phyloP scores from a whole-genome alignment of 1,140 invertebrate genomes.

The Drosophila aff. region DNA sequence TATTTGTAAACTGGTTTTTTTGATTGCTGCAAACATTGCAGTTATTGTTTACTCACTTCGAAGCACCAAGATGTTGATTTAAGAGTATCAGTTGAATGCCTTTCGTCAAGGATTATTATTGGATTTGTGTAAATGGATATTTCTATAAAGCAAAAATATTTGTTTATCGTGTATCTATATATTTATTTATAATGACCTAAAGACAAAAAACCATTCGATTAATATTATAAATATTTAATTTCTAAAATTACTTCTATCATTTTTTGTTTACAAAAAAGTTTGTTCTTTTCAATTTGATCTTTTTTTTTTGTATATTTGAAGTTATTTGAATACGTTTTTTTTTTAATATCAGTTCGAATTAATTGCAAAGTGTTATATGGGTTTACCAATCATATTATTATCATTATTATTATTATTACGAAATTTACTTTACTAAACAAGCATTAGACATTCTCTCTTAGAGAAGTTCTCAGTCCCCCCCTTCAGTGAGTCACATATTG shows the following conservation, averaged over 20 bases:
- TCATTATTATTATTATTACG: too few relatives aligned
- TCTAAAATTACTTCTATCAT: too few relatives aligned
- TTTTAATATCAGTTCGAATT: too few relatives aligned
- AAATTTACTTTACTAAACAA: neutral
- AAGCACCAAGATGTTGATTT: conserved; percentile 12
- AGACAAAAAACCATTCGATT: too few relatives aligned
- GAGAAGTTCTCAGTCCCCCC: conserved; percentile 3
- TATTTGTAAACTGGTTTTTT: conserved; percentile 44
- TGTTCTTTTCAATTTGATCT: too few relatives aligned
- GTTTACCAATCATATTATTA: too few relatives aligned
- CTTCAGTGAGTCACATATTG: conserved; percentile 20
- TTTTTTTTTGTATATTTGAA: too few relatives aligned
- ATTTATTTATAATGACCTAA: too few relatives aligned
- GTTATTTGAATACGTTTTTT: too few relatives aligned
- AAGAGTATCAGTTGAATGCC: conserved; percentile 2
- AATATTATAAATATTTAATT: too few relatives aligned
- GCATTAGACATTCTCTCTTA: neutral
- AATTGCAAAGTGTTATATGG: too few relatives aligned
- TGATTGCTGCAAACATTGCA: conserved; percentile 29
- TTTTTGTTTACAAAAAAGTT: too few relatives aligned
- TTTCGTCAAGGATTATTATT: conserved; percentile 2
- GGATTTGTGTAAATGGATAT: neutral
- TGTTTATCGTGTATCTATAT: neutral
- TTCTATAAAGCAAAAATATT: neutral
- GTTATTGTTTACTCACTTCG: conserved; percentile 23